Evolutionary conservation across 2,888 invertebrate species (phyloP), one percentile per base, ranked within the genome.

Genomic region (Apodemia hepburni): DNA sequence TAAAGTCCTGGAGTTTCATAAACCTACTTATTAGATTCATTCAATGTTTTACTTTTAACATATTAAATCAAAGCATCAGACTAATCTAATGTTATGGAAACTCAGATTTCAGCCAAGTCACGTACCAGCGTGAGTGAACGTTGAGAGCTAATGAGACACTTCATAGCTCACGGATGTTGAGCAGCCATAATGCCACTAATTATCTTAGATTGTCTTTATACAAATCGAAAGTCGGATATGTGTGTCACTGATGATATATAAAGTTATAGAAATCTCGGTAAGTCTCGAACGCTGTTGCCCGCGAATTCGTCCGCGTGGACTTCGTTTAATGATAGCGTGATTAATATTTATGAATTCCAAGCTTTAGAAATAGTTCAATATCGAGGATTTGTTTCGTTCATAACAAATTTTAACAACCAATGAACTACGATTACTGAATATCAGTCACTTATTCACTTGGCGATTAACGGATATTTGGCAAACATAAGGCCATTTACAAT

Each of bases 131-230:
- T 22, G 45, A 61, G 58, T 61, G 58, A 61, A 61, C 33, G 42
- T 58, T 22, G 61, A 61, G 35, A 57, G 33, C 58, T 58, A 61
- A 61, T 61, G 61, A 61, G 57, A 27, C 54, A 17, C 61, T 61
- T 61, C 61, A 57, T 12, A n/a, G 61, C 4, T 33, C 15, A 42
- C 42, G 42, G 38, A 38, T 42, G 57, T 54, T 27, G 27, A 27
- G 51, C 51, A 22, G 51, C 18, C 51, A 51, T 51, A 51, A 12
- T 51, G 51, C 22, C 12, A 45, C 38, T 61, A 22, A 57, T 61
- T 42, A 42, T 61, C 57, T 45, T 42, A 57, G 33, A 45, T 27
- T 33, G 5, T 17, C 17, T 15, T 33, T 22, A 54, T 33, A 18
- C 42, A n/a, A 51, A 15, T 58, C 17, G 27, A 17, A 22, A 54